phyloP scores from a whole-genome alignment of 2,113 vertebrate species.

The Bubalus kerabau region DNA sequence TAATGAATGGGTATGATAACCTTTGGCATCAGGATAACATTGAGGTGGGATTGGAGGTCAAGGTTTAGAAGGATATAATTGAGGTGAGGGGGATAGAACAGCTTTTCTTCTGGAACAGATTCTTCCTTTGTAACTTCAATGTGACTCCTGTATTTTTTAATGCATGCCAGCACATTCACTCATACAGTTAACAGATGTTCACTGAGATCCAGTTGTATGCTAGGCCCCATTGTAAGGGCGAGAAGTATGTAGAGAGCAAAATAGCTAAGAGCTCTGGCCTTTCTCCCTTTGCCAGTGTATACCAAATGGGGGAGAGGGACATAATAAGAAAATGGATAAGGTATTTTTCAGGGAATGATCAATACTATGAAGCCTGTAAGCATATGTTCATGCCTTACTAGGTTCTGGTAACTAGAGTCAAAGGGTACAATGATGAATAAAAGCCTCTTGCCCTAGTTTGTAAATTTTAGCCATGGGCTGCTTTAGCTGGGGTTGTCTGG shows the following conservation, averaged over 20 bases:
- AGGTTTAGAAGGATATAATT: constrained; percentile 10
- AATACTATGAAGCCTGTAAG: neutral
- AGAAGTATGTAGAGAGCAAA: neutral
- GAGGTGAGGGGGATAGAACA: neutral
- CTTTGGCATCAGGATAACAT: neutral
- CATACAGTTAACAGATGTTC: neutral
- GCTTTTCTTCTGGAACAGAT: neutral
- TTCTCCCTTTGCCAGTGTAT: neutral
- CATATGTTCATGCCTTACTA: neutral
- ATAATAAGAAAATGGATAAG: neutral
- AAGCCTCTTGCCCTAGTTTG: neutral
- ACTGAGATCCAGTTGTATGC: neutral
- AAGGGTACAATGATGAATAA: neutral
- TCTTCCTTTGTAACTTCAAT: neutral
- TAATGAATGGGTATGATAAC: neutral
- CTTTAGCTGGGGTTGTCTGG: neutral
- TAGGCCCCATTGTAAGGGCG: neutral
- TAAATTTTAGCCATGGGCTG: neutral
- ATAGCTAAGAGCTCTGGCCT: neutral
- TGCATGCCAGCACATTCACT: neutral
- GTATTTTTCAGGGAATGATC: neutral
- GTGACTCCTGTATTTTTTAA: neutral
- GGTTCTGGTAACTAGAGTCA: neutral
- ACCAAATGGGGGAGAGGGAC: neutral
- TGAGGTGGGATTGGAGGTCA: neutral